Evolutionary conservation across 2,797 vertebrate genomes (phyloP), one percentile per base, ranked within the genome.

Genomic region (Sebastes kiyomatsui): DNA sequence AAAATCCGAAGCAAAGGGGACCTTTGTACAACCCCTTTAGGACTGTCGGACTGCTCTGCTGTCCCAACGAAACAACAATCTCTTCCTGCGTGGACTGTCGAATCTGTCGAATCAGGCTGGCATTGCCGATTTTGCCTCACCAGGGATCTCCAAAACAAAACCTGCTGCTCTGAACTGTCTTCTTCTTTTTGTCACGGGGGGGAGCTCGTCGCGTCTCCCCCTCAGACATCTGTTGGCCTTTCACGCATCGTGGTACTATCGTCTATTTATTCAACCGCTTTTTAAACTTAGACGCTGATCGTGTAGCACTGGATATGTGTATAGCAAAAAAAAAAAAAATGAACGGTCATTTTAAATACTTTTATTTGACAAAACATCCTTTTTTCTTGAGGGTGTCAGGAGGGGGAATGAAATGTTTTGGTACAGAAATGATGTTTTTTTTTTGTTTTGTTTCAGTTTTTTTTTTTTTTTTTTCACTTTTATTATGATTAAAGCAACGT

Each of bases 231-330:
- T 49, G 77, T 93, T 92, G 93, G 94, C 95, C 95, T 94, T 93
- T 95, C 93, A 93, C 77, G 75, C 93, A 87, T 95, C 72, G 81
- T 95, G 95, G 93, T 95, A 94, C 94, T 93, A 75, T 93, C 38
- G 88, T 96, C 93, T 92, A 84, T 94, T 92, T 91, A 94, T 93
- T 93, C 88, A 86, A 80, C 77, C 8, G 88, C 86, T 92, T 94
- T 95, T 93, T 90, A 90, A 94, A 83, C 69, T 86, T 87, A 85
- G 85, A 81, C 52, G 82, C 90, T 89, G 90, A 88, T 88, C 35
- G 80, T 90, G 87, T 94, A 92, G 91, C 91, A 91, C 87, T 89
- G 89, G 84, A 80, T 89, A 62, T 90, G 85, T 91, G 91, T 93
- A 87, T 75, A 77, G 83, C 81, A 83, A 82, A 61, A 46, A 49